Evolutionary conservation across 2,888 invertebrate species (phyloP), one percentile per base, ranked within the genome.

Genomic region (Lithophane socia): DNA sequence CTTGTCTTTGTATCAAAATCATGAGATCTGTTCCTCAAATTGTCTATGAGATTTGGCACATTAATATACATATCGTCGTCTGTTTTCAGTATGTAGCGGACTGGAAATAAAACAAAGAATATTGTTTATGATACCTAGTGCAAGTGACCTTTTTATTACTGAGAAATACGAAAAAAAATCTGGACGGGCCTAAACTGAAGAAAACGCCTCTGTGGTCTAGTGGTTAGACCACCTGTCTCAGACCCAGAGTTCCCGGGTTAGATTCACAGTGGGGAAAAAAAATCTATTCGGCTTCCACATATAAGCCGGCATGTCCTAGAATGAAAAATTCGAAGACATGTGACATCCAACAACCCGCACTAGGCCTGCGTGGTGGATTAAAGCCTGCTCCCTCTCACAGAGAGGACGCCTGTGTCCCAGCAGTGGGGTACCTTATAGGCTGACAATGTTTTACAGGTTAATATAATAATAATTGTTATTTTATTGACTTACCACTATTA

Each of bases 21-120:
- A 0, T 79, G 87, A 0, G 96, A 94, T 10, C 94, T 90, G 66
- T 94, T 94, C 37, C 87, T 92, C 37, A 97, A 90, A 72, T 96
- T 97, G 58, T 94, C 92, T 49, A 98, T 90, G 44, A 98, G 94
- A 86, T 97, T 97, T n/a, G 97, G 97, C 77, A 98, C 95, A 93
- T 98, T 98, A 1, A 99, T 97, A 91, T 98, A 99, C 96, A 98
- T 98, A 89, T 99, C 99, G 87, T 99, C 99, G 86, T 99, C 99
- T 8, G 98, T 98, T 96, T 99, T 99, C 93, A 99, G 97, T 42
- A 99, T 96, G 95, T 97, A 99, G 65, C 97, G 97, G 0, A 97
- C 97, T 94, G 93, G 37, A 37, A 92, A 94, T 68, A 73, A 75
- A 47, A 70, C 1, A 29, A 44, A 13, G 3, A 3, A 12, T 21